These are phyloP conservation scores for Protomyctophum bolini DNA, from an alignment of 2,113 vertebrate species.

Conservation along the genomic window DNA sequence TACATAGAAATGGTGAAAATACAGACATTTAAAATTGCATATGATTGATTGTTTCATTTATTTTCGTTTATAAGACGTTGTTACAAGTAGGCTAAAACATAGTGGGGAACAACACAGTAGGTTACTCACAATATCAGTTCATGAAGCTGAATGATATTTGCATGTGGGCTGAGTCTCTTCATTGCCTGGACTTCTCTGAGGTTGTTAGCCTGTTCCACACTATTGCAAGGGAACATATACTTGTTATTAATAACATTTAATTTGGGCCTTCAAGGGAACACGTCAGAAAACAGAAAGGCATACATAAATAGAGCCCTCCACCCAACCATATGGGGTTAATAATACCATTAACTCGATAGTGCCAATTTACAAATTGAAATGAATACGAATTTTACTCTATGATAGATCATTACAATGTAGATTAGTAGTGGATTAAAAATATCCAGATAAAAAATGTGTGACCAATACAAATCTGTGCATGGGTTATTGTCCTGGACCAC, in stretches of 20 bases:
- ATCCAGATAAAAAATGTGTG: not conserved
- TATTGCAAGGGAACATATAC: constrained; percentile 9
- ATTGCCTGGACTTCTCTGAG: constrained; percentile 73
- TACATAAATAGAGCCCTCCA: no score
- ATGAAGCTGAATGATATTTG: constrained; percentile 74
- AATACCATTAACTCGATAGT: no score
- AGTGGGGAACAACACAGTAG: not conserved
- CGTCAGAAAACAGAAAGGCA: no score
- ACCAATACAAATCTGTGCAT: constrained; percentile 13
- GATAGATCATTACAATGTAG: no score
- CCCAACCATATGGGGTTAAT: no score
- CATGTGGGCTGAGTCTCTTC: constrained; percentile 71
- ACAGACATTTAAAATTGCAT: not conserved
- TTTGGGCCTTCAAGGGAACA: no score
- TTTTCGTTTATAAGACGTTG: not conserved
- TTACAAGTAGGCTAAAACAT: not conserved
- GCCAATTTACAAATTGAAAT: no score
- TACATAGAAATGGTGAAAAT: constrained; percentile 37
- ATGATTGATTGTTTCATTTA: no score
- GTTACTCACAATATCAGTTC: constrained; percentile 79
- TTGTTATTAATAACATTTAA: no score
- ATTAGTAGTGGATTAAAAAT: no score
- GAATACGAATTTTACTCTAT: no score
- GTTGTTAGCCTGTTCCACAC: constrained; percentile 74
- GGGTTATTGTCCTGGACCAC: not conserved